Percentiles rank a stretch among this genome's conserved stretches.
Conservation (phyloP, 2,888 invertebrate genomes). For the Euclidia mi region DNA sequence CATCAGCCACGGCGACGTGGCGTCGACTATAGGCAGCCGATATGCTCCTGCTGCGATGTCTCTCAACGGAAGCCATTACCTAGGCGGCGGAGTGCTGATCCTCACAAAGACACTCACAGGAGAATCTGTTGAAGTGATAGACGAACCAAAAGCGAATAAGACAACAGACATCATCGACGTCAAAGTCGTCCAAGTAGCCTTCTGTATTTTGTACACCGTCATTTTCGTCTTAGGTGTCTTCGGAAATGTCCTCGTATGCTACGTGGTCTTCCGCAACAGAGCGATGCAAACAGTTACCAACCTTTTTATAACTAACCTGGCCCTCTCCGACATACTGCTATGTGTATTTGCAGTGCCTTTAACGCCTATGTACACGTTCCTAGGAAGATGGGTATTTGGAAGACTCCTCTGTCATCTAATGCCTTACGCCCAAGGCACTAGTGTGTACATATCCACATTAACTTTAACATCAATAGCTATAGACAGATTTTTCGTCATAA, state of each 20-base stretch:
- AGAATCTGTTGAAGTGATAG: constrained; percentile 81
- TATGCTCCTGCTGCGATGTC: constrained; percentile 76
- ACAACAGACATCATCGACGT: constrained; percentile 91
- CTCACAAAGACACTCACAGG: constrained; percentile 83
- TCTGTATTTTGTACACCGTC: constrained; percentile 93
- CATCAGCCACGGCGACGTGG: constrained; percentile 61
- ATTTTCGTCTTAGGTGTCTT: constrained; percentile 95
- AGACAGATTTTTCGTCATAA: constrained; percentile 97
- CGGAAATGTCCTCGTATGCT: constrained; percentile 96
- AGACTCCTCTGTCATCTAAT: constrained; percentile 95
- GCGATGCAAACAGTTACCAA: constrained; percentile 98
- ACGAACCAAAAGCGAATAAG: constrained; percentile 80
- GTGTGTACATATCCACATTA: constrained; percentile 97
- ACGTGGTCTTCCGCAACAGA: constrained; percentile 95
- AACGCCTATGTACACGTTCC: constrained; percentile 96
- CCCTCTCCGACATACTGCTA: constrained; percentile 96
- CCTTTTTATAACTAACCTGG: constrained; percentile 97
- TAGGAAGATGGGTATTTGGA: constrained; percentile 96
- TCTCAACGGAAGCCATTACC: constrained; percentile 73
- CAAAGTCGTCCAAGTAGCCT: constrained; percentile 92
- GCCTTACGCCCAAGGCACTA: constrained; percentile 96
- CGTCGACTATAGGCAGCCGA: constrained; percentile 59
- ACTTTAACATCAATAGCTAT: constrained; percentile 98
- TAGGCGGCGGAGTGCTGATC: constrained; percentile 78
- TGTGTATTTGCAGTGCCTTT: constrained; percentile 96